Base-by-base conservation (phyloP, 2,797 vertebrate species). In the Gallinago solitaria region DNA sequence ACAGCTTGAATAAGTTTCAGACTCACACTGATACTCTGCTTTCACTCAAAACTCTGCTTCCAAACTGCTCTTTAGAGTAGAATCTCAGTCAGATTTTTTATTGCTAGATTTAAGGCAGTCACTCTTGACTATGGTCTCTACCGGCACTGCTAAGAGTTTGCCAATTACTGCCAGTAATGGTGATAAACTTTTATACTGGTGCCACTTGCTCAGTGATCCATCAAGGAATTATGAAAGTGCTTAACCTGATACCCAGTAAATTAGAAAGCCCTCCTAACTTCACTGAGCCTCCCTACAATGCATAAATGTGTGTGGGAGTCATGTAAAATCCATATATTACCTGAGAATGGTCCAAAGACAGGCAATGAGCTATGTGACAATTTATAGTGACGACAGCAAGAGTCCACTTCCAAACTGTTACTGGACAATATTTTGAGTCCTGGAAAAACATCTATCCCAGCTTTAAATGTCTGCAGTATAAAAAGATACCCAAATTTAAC, bases 1-100 rank as follows among this genome's bases (percentile, higher is more conserved):
- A 96, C 96, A 97, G 96, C 53, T 96, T 97, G 91, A 95, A 87
- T 97, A 97, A 96, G 95, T 96, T 96, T 97, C 95, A 97, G 94
- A 90, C 69, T 97, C 96, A 91, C 96, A 95, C 77, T 97, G 96
- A 93, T 97, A 90, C 86, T 71, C 93, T 60, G 85, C 93, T 96
- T 96, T 95, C 95, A 96, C 77, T 95, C 96, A 96, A 95, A 95
- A 84, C 61, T 75, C 81, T 85, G 60, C 50, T 90, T 95, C 68
- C 56, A 95, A 95, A 93, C 85, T 57, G 68, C 64, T 95, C 53
- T 94, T 89, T 74, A 51, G 88, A 95, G 54, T 39, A 41, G 70
- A 87, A 87, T 56, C 51, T 84, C 65, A 80, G 74, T 91, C 50
- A 71, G 57, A n/a, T 11, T 68, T 93, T 89, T 95, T 50, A 33